Percentiles rank a stretch among this genome's conserved stretches.
Conservation (phyloP, 2,113 vertebrate genomes). For the Microcebus murinus region DNA sequence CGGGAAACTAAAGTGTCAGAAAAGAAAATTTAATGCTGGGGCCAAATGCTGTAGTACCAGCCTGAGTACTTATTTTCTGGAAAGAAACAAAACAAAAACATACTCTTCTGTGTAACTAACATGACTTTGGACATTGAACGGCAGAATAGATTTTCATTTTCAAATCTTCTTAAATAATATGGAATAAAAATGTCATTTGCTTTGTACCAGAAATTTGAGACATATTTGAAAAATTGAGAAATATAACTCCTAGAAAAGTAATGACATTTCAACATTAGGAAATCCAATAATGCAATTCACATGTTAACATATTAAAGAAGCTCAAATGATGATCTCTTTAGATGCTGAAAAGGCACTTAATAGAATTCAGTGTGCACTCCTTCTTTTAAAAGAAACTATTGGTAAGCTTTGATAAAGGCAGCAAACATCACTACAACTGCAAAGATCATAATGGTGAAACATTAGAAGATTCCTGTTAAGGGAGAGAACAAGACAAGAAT, state of each 20-base stretch:
- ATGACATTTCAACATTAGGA: background rate
- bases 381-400: background rate
- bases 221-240: conserved; percentile 4
- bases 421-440: background rate
- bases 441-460: background rate
- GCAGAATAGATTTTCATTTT: background rate
- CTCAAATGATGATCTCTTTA: background rate
- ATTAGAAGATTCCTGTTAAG: background rate
- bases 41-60: background rate
- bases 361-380: background rate
- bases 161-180: background rate
- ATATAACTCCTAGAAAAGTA: background rate
- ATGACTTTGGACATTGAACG: background rate
- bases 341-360: background rate
- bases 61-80: background rate
- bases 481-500: background rate
- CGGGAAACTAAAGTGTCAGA: background rate
- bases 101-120: background rate
- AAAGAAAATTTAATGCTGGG: background rate
- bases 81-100: conserved; percentile 4
- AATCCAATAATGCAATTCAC: background rate
- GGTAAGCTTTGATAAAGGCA: background rate
- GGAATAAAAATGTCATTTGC: background rate
- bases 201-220: background rate
- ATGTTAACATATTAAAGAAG: background rate